Percentiles rank a stretch among this genome's conserved stretches.
phyloP scores from a whole-genome alignment of 2,888 invertebrate species.

The Pasiphila rectangulata region DNA sequence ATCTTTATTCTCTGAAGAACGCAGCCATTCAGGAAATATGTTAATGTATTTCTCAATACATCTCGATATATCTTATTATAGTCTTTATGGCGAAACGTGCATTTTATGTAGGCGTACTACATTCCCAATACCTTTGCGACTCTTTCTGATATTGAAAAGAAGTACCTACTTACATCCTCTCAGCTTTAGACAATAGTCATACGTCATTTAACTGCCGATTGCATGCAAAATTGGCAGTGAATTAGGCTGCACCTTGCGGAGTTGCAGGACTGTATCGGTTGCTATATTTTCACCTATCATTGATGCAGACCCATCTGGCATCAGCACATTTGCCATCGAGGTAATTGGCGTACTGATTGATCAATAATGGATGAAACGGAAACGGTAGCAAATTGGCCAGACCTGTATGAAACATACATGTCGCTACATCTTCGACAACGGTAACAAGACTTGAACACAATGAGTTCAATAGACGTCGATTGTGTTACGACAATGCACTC shows the following conservation, averaged over 20 bases:
- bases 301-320: neutral
- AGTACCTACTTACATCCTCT: too few relatives aligned
- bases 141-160: too few relatives aligned
- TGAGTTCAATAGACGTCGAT: conserved; percentile 49
- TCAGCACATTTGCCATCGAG: neutral
- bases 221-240: neutral
- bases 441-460: conserved; percentile 33
- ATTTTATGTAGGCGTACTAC: too few relatives aligned
- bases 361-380: conserved; percentile 7
- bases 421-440: conserved; percentile 31
- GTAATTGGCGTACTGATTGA: conserved; percentile 2
- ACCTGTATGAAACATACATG: conserved; percentile 17
- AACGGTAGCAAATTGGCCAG: conserved; percentile 1
- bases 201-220: too few relatives aligned
- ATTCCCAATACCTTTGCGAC: too few relatives aligned
- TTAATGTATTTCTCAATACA: too few relatives aligned
- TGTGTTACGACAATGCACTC: conserved; percentile 59
- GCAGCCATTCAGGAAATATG: too few relatives aligned
- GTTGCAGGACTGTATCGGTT: neutral
- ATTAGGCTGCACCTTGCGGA: neutral
- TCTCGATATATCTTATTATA: too few relatives aligned
- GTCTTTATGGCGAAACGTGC: too few relatives aligned
- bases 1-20: too few relatives aligned
- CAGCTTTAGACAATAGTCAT: too few relatives aligned
- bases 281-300: neutral